These are phyloP conservation scores for Chionomys nivalis DNA, from an alignment of 2,113 vertebrate species.

Conservation along the genomic window DNA sequence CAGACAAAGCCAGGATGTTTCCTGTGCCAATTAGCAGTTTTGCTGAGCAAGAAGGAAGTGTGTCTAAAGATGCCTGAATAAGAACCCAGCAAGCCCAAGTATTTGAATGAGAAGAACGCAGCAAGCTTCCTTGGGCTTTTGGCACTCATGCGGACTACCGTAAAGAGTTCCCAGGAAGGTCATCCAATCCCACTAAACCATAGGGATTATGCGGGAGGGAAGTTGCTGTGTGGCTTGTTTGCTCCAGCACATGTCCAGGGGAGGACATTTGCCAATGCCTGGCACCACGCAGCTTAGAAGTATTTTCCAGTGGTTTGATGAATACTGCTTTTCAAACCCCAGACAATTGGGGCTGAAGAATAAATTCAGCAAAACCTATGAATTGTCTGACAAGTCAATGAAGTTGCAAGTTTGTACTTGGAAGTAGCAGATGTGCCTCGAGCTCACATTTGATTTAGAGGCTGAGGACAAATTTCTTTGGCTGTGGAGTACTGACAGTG, in stretches of 20 bases:
- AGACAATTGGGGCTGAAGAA: conserved; percentile 64
- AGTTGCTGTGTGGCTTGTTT: conserved; percentile 58
- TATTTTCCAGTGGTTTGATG: conserved; percentile 75
- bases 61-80: conserved; percentile 81
- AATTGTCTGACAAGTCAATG: conserved; percentile 65
- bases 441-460: conserved; percentile 53
- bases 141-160: conserved; percentile 62
- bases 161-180: conserved; percentile 81
- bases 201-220: conserved; percentile 58
- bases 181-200: conserved; percentile 63
- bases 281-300: conserved; percentile 62
- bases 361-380: not conserved
- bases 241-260: conserved; percentile 62
- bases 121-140: conserved; percentile 75
- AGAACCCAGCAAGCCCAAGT: conserved; percentile 67
- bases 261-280: conserved; percentile 67
- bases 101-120: conserved; percentile 80
- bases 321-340: conserved; percentile 71
- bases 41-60: conserved; percentile 81
- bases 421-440: conserved; percentile 19
- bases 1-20: conserved; percentile 83
- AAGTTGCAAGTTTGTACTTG: conserved; percentile 48
- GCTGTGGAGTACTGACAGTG: not conserved
- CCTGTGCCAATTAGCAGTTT: conserved; percentile 85
- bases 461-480: conserved; percentile 34